phyloP scores from a whole-genome alignment of 2,888 invertebrate genomes.

The Lampropteryx suffumata region DNA sequence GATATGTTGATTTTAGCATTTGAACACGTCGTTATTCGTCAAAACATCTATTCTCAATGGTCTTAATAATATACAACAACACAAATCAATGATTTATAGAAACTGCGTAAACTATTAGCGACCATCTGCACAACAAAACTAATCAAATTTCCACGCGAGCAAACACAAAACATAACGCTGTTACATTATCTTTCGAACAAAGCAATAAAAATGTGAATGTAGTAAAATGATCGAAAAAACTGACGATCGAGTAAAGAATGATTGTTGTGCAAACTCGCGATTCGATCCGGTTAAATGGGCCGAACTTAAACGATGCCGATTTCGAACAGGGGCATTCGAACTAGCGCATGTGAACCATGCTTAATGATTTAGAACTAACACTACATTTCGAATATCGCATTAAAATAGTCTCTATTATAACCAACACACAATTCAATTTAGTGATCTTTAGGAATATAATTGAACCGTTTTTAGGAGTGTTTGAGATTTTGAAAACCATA shows the following conservation, averaged over 20 bases:
- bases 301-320: constrained; percentile 64
- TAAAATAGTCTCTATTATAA: constrained; percentile 7
- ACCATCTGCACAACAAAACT: constrained; percentile 70
- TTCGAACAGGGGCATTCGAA: constrained; percentile 38
- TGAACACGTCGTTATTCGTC: constrained; percentile 17
- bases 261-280: constrained; percentile 80
- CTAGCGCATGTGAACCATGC: constrained; percentile 69
- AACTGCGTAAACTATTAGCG: constrained; percentile 57
- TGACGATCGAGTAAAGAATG: constrained; percentile 75
- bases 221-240: constrained; percentile 73
- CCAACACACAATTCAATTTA: constrained; percentile 1
- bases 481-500: constrained; percentile 27
- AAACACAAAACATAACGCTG: constrained; percentile 55
- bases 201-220: constrained; percentile 59
- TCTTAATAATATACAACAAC: constrained; percentile 39
- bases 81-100: constrained; percentile 61
- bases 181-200: constrained; percentile 61
- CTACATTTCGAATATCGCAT: background rate
- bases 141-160: constrained; percentile 78
- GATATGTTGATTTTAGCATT: background rate
- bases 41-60: constrained; percentile 24
- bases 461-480: constrained; percentile 20
- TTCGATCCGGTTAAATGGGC: constrained; percentile 78
- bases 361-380: constrained; percentile 75
- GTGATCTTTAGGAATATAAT: background rate